A percentile compares a stretch with the other conserved stretches of the same genome.
These are phyloP conservation scores for Esox lucius DNA, from an alignment of 2,797 vertebrate species.

Conservation along the genomic window DNA sequence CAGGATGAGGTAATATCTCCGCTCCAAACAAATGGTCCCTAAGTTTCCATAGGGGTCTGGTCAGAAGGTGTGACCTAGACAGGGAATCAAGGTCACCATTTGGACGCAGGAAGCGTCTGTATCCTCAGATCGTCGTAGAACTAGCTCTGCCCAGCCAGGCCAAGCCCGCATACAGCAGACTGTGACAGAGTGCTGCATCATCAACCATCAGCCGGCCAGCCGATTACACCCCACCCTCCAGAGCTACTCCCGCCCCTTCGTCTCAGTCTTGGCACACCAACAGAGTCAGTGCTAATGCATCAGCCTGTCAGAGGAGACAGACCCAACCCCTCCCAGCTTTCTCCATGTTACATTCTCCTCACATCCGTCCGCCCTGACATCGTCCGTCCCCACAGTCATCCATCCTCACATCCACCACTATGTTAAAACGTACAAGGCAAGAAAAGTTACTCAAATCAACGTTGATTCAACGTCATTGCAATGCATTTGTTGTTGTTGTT, in stretches of 20 bases:
- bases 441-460: too few relatives aligned
- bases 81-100: background rate
- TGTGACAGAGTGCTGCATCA: conserved; percentile 41
- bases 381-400: background rate
- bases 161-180: background rate
- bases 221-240: background rate
- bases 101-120: background rate
- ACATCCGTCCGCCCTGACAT: background rate
- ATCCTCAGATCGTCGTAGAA: background rate
- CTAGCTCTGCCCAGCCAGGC: conserved; percentile 1
- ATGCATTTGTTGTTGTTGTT: too few relatives aligned
- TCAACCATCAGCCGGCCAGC: conserved; percentile 40
- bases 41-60: background rate
- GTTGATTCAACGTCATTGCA: too few relatives aligned
- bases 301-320: background rate
- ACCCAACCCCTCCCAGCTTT: background rate
- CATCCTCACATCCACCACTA: background rate
- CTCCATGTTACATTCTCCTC: background rate
- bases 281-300: conserved; percentile 34
- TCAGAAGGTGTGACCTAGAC: background rate
- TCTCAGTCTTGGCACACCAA: conserved; percentile 29
- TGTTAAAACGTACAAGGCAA: background rate
- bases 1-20: background rate
- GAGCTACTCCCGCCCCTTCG: background rate
- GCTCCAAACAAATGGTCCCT: background rate